Evolutionary conservation across 2,797 vertebrate species (phyloP), one percentile per base, ranked within the genome.

Genomic region (Microchirus variegatus): DNA sequence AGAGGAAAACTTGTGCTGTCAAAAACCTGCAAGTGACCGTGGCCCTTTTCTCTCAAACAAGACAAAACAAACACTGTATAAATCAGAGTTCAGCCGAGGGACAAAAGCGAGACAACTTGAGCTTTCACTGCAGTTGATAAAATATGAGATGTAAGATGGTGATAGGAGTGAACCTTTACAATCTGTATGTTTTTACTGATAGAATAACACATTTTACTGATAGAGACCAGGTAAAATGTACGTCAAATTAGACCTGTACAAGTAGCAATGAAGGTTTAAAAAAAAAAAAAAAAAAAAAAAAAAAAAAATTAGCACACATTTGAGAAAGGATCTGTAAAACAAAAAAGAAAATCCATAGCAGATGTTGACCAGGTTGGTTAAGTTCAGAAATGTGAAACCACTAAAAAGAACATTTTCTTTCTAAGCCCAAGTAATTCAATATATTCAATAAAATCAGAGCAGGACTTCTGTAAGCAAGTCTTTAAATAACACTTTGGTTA

Each of bases 21-120:
- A 84, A 58, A 84, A 58, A 61, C 35, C 15, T 44, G 56, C 73
- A 65, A 3, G 18, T 40, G 45, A 72, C 51, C 1, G 0, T 40
- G n/a, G 53, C 16, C 40, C n/a, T 26, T 58, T 53, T 61, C 11
- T n/a, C 26, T 10, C 16, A 58, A 53, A 70, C 17, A 41, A 45
- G 22, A 61, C n/a, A 43, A 70, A 75, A 57, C 0, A 19, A 40
- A 57, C 22, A 22, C 2, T 22, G 62, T 46, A 42, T 18, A 56
- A 5, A 44, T 10, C 26, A 16, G 12, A 15, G 41, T 14, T 42
- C 10, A 42, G 14, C 41, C 2, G 12, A 15, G 41, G 41, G 11
- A 0, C 16, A 18, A 9, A 44, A 44, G 5, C 22, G 3, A 5
- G 22, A 22, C 22, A 22, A 22, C 22, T 22, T 22, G 22, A 70